Evolutionary conservation across 2,888 invertebrate genomes (phyloP).

Genomic region (Cephus rjabovi): DNA sequence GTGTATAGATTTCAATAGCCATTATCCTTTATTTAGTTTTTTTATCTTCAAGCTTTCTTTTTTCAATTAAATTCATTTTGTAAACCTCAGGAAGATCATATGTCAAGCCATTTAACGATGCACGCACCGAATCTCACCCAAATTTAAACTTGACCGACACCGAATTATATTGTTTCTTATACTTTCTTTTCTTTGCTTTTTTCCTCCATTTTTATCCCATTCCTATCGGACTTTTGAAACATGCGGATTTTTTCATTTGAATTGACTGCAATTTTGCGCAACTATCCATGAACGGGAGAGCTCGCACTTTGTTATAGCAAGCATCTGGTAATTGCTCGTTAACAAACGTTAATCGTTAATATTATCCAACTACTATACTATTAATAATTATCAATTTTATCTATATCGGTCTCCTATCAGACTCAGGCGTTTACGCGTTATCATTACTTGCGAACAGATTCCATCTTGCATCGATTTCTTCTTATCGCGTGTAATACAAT

Average conservation of each 20-base stretch:
- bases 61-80: not conserved
- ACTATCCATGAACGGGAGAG: not conserved
- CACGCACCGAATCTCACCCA: not conserved
- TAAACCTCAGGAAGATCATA: not conserved
- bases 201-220: not conserved
- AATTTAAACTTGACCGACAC: not conserved
- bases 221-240: no score
- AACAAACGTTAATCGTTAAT: slow-evolving; percentile 48
- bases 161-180: not conserved
- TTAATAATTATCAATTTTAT: slow-evolving; percentile 42
- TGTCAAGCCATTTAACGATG: not conserved
- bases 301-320: slow-evolving; percentile 30
- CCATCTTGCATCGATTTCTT: not conserved
- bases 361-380: slow-evolving; percentile 52
- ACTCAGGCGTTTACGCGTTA: not conserved
- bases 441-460: not conserved
- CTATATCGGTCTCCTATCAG: not conserved
- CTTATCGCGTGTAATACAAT: slow-evolving; percentile 17
- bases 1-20: not conserved
- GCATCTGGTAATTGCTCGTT: slow-evolving; percentile 45
- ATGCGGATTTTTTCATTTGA: not conserved
- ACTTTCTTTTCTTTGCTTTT: not conserved
- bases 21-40: not conserved
- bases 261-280: not conserved
- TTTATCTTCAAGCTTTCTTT: not conserved